These are phyloP conservation scores for Athalia circularis DNA, from an alignment of 2,888 invertebrate genomes.

Conservation along the genomic window DNA sequence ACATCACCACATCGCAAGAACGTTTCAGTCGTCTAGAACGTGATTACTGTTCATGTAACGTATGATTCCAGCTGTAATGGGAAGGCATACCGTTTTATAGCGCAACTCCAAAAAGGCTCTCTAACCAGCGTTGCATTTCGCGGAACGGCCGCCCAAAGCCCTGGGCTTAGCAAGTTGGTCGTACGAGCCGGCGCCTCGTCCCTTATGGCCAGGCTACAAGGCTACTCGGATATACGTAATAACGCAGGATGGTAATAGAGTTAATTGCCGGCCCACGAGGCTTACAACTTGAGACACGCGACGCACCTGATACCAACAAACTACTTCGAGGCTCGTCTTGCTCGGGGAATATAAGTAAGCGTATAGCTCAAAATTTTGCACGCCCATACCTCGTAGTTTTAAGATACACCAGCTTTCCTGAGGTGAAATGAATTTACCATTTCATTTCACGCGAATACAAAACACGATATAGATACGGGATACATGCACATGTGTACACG, in stretches of 20 bases:
- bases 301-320: conserved; percentile 71
- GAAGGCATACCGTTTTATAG: neutral
- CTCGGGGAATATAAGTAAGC: neutral
- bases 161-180: conserved; percentile 69
- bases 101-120: conserved; percentile 38
- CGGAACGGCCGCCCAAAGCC: conserved; percentile 60
- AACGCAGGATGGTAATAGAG: conserved; percentile 74
- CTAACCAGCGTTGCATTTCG: conserved; percentile 34
- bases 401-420: neutral
- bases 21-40: neutral
- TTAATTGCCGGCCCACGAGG: conserved; percentile 69
- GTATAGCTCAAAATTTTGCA: neutral
- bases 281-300: conserved; percentile 72
- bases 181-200: conserved; percentile 49
- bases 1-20: neutral
- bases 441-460: neutral
- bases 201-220: conserved; percentile 42
- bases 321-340: conserved; percentile 33
- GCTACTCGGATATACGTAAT: conserved; percentile 62
- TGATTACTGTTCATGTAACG: neutral
- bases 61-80: no score
- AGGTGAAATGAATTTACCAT: neutral
- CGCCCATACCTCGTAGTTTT: neutral
- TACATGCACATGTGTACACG: no score
- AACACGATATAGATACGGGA: no score